Conservation (phyloP, 2,113 vertebrate genomes). For the Procavia capensis region DNA sequence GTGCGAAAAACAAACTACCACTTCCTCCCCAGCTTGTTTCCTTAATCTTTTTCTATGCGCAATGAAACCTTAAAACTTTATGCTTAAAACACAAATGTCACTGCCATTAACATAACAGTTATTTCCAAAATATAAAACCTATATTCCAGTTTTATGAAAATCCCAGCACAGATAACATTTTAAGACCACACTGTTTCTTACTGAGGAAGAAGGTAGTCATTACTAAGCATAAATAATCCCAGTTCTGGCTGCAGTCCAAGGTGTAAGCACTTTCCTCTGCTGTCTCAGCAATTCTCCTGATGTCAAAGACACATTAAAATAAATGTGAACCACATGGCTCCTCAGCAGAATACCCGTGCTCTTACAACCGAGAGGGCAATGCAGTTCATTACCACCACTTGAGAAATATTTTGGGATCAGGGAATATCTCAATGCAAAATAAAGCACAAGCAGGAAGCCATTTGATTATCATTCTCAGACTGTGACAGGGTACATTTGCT, state of each 20-base stretch:
- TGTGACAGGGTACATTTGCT: slow-evolving; percentile 67
- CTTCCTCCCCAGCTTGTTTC: slow-evolving; percentile 61
- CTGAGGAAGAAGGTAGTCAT: slow-evolving; percentile 69
- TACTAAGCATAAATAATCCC: slow-evolving; percentile 87
- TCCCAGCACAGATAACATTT: slow-evolving; percentile 62
- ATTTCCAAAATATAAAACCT: slow-evolving; percentile 69
- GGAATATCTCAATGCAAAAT: slow-evolving; percentile 78
- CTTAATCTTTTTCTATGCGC: slow-evolving; percentile 55
- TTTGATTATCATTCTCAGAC: slow-evolving; percentile 74
- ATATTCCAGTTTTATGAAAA: slow-evolving; percentile 71
- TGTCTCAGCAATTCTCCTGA: slow-evolving; percentile 89
- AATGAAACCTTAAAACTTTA: slow-evolving; percentile 65
- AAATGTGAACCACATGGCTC: slow-evolving; percentile 95
- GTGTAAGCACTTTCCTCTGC: slow-evolving; percentile 87
- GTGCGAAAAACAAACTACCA: slow-evolving; percentile 67
- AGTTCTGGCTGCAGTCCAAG: slow-evolving; percentile 88
- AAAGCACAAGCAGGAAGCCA: slow-evolving; percentile 56
- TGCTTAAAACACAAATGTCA: background rate
- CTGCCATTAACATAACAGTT: slow-evolving; percentile 45
- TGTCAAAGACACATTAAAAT: slow-evolving; percentile 92
- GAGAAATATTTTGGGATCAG: slow-evolving; percentile 81
- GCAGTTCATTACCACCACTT: slow-evolving; percentile 87
- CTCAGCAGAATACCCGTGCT: slow-evolving; percentile 83
- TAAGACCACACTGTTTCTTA: slow-evolving; percentile 75
- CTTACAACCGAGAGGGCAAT: slow-evolving; percentile 87